These are phyloP conservation scores for Triops longicaudatus DNA, from an alignment of 1,140 invertebrate species.

Conservation along the genomic window DNA sequence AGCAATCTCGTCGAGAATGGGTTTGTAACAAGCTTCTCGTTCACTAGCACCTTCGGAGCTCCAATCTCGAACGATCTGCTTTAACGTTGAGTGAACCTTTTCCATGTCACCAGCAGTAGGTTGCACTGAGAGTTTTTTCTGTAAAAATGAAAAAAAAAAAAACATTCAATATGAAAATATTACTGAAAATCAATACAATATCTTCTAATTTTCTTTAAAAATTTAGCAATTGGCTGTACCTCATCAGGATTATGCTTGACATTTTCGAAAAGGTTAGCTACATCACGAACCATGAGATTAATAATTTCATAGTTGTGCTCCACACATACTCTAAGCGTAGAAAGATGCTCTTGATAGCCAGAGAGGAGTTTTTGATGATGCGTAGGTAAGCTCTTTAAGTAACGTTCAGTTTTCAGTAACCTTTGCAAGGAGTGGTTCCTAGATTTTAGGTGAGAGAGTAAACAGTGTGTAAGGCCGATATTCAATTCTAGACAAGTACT, in stretches of 20 bases:
- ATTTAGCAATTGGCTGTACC: conserved; percentile 36
- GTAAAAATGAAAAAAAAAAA: neutral
- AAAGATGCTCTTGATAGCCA: conserved; percentile 66
- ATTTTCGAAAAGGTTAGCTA: conserved; percentile 75
- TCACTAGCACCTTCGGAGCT: conserved; percentile 71
- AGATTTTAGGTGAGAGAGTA: conserved; percentile 27
- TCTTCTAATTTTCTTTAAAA: neutral
- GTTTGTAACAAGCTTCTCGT: conserved; percentile 76
- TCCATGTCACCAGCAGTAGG: conserved; percentile 52
- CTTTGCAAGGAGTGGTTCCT: conserved; percentile 43
- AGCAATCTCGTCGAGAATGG: conserved; percentile 78
- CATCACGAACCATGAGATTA: conserved; percentile 70
- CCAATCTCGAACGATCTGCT: conserved; percentile 95
- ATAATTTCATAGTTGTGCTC: conserved; percentile 78
- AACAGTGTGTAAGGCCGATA: conserved; percentile 10
- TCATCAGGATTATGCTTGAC: conserved; percentile 44
- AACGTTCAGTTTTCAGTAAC: conserved; percentile 62
- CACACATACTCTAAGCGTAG: conserved; percentile 63
- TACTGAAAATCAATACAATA: too few relatives aligned
- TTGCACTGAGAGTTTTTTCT: conserved; percentile 25
- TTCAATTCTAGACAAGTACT: conserved; percentile 42
- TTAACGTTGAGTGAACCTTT: conserved; percentile 84
- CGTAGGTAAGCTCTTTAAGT: conserved; percentile 60
- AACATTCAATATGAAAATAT: too few relatives aligned
- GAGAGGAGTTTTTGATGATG: conserved; percentile 65